Conservation (phyloP, 2,797 vertebrate species). For the Acanthopagrus latus region DNA sequence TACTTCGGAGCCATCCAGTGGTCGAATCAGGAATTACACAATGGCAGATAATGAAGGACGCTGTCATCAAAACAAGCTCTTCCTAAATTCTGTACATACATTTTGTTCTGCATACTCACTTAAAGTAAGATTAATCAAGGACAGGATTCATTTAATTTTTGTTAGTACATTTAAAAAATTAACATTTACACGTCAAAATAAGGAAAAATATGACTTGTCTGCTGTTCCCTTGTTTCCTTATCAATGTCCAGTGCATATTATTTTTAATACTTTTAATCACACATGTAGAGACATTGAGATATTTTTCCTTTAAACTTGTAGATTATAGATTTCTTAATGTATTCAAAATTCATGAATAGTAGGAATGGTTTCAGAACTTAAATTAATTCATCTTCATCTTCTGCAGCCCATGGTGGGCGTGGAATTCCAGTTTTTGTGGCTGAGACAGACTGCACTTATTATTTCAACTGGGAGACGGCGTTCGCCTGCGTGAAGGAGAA, state of each 20-base stretch:
- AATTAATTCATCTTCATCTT: not conserved
- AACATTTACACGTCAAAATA: not conserved
- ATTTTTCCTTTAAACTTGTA: not conserved
- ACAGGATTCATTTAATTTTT: not conserved
- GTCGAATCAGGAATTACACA: fast-evolving
- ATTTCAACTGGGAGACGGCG: constrained; percentile 93
- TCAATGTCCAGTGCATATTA: not conserved
- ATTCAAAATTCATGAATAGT: not conserved
- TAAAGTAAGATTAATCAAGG: not conserved
- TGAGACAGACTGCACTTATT: constrained; percentile 96
- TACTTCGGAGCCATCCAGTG: not conserved
- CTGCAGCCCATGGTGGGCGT: constrained; percentile 83
- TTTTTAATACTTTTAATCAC: not conserved
- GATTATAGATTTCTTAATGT: not conserved
- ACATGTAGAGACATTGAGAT: not conserved
- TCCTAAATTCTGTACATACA: not conserved
- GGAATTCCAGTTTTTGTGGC: constrained; percentile 90
- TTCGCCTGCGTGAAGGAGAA: constrained; percentile 93
- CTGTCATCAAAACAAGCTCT: not conserved
- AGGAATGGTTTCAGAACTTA: not conserved
- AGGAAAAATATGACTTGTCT: not conserved
- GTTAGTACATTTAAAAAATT: no score
- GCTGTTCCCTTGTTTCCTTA: not conserved
- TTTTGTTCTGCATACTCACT: not conserved
- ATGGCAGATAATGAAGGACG: not conserved